These are phyloP conservation scores for Chondrilla cf. caribensis DNA, from an alignment of 37 sponge, comb jelly and placozoan species.

Conservation along the genomic window DNA sequence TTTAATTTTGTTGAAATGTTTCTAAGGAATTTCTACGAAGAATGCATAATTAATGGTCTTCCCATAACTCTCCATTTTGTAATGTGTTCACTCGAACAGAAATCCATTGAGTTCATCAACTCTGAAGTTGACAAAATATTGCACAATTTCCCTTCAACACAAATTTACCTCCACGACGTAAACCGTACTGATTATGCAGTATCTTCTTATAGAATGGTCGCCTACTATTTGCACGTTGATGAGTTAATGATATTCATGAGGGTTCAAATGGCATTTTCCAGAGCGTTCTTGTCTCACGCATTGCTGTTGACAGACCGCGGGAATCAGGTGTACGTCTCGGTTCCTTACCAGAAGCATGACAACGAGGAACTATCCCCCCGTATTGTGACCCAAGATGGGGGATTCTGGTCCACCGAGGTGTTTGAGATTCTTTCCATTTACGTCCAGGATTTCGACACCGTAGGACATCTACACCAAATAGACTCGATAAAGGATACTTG, in stretches of 20 bases:
- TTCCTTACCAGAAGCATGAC: background rate
- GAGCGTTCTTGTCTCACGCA: background rate
- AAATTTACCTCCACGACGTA: background rate
- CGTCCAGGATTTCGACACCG: background rate
- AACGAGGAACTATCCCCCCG: background rate
- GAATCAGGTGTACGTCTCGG: background rate
- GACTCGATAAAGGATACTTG: background rate
- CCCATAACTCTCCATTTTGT: background rate
- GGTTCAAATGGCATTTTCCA: background rate
- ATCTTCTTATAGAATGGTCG: background rate
- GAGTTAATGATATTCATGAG: conserved; percentile 4
- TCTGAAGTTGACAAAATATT: background rate
- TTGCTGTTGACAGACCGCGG: background rate
- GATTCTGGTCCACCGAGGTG: background rate
- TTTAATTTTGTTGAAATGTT: background rate
- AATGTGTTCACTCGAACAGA: background rate
- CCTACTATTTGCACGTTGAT: background rate
- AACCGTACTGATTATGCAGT: background rate
- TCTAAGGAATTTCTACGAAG: background rate
- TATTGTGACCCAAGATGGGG: background rate
- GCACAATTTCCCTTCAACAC: background rate
- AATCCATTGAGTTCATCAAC: background rate
- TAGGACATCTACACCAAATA: background rate
- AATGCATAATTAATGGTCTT: background rate
- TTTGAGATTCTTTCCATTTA: background rate